Evolutionary conservation across 2,113 vertebrate species (phyloP), one percentile per base, ranked within the genome.

Genomic region (Pterocles burchelli): DNA sequence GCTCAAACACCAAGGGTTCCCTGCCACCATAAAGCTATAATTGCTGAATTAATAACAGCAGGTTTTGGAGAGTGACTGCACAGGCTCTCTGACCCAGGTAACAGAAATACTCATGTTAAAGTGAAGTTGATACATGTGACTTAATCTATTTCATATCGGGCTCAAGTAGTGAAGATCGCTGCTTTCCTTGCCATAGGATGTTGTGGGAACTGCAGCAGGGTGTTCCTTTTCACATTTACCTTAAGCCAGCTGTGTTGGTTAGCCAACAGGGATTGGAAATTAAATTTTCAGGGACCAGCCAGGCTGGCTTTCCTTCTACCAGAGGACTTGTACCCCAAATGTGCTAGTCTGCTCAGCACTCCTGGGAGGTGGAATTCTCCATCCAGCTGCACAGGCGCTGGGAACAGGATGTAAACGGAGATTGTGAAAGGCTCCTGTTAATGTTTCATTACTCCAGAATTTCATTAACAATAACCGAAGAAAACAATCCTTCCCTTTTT

Each of bases 11-110:
- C 0, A 4, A 93, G 88, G 80, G 58, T 76, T 96, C 90, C 74
- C 87, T 92, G 84, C 90, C 83, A 94, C 88, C 49, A 38, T 84
- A 82, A 92, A 93, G 80, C 90, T 89, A 19, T 96, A 96, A 96
- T 93, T 96, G 92, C 88, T 92, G 88, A 96, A 96, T 97, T 97
- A 97, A 96, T 95, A 94, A 72, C 73, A 33, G 83, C 0, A 0
- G 88, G 83, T 54, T 94, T 77, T 94, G 86, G 82, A 96, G 90
- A 93, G 73, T 22, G n/a, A 58, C 89, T 95, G 91, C 75, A 89
- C 72, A 68, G 70, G 28, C 48, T 93, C 88, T 58, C 36, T 96
- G 92, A 94, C 88, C 85, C 88, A 94, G 76, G 88, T 90, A 92
- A 96, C 87, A 72, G 90, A 94, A 97, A 90, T 76, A 63, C 90